A percentile compares a stretch with the other conserved stretches of the same genome.
Conservation (phyloP, 1,140 invertebrate species). For the Drosophila varians region DNA sequence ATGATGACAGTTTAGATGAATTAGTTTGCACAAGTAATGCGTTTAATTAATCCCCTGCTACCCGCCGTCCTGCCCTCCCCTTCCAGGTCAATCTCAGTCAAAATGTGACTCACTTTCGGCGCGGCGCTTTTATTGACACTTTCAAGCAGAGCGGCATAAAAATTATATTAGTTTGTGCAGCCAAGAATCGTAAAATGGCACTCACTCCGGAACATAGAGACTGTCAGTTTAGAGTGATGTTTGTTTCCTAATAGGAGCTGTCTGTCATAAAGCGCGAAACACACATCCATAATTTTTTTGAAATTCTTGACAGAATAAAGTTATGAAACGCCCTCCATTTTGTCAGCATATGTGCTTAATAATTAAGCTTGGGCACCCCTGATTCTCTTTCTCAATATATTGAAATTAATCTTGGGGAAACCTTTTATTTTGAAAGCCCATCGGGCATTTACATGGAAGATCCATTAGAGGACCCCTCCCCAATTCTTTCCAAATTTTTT, state of each 20-base stretch:
- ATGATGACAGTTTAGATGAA: constrained; percentile 81
- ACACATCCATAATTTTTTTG: constrained; percentile 53
- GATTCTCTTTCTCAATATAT: no score
- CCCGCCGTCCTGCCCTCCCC: not conserved
- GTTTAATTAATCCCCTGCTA: constrained; percentile 65
- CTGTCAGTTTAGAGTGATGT: not conserved
- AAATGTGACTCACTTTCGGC: constrained; percentile 36
- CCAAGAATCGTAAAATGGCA: constrained; percentile 36
- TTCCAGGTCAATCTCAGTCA: constrained; percentile 42
- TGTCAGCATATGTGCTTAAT: not conserved
- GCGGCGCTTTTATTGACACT: constrained; percentile 59
- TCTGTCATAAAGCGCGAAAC: constrained; percentile 50
- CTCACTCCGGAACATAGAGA: not conserved
- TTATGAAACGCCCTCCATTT: not conserved
- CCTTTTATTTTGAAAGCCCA: constrained; percentile 18
- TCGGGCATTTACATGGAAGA: constrained; percentile 59
- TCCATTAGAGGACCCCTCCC: constrained; percentile 55
- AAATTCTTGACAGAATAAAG: constrained; percentile 12
- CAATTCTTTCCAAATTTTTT: constrained; percentile 10
- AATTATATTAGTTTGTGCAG: constrained; percentile 59
- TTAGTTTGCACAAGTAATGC: constrained; percentile 75
- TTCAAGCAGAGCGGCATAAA: constrained; percentile 51
- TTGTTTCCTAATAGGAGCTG: constrained; percentile 42
- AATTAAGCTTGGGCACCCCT: not conserved
- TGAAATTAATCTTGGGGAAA: constrained; percentile 38